A percentile compares a stretch with the other conserved stretches of the same genome.
phyloP scores from a whole-genome alignment of 1,140 invertebrate genomes.

The Drosophila ercepeae region DNA sequence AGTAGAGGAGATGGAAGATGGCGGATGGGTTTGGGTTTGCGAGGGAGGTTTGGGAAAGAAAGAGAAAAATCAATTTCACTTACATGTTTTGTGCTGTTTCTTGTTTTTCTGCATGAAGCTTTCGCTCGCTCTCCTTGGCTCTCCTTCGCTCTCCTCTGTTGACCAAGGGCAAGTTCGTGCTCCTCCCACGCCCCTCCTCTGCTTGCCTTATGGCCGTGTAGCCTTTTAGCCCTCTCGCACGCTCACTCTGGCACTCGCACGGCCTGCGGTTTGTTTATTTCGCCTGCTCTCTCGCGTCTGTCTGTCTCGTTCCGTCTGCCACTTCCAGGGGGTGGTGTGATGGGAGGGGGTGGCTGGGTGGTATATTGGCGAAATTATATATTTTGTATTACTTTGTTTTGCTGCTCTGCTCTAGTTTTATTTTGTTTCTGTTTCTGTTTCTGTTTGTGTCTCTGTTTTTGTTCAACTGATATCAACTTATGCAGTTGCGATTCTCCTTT shows the following conservation, averaged over 20 bases:
- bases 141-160: constrained; percentile 13
- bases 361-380: constrained; percentile 30
- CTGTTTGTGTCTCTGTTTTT: constrained; percentile 1
- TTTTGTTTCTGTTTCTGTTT: constrained; percentile 2
- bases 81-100: constrained; percentile 73
- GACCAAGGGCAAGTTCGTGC: neutral
- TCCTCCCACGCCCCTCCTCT: neutral
- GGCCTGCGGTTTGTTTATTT: constrained; percentile 24
- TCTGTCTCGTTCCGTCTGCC: constrained; percentile 14
- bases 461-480: constrained; percentile 16
- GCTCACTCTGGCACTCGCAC: neutral
- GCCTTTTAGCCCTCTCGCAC: neutral
- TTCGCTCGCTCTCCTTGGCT: neutral
- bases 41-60: too few species aligned
- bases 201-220: neutral
- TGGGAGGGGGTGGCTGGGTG: neutral
- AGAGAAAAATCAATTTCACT: constrained; percentile 73
- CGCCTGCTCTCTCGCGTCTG: constrained; percentile 4
- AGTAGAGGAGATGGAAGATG: neutral
- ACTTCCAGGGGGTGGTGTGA: too few species aligned
- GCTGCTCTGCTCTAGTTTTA: neutral
- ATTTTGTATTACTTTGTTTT: constrained; percentile 52
- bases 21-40: neutral
- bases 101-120: constrained; percentile 71
- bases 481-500: constrained; percentile 41